Evolutionary conservation across 2,113 vertebrate species (phyloP).

Genomic region (Ctenodactylus gundi): DNA sequence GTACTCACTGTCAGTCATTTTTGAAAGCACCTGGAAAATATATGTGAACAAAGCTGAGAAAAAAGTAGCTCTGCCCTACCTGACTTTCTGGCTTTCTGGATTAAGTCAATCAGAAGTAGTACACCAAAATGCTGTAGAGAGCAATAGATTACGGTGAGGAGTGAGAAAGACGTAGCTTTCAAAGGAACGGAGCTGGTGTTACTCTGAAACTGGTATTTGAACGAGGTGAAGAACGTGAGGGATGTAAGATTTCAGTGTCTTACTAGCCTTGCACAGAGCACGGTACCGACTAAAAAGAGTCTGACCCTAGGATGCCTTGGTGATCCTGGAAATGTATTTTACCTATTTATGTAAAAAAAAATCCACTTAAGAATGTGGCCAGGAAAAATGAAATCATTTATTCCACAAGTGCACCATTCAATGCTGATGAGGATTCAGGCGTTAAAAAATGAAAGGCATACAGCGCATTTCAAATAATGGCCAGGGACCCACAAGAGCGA

Average conservation of each 20-base stretch:
- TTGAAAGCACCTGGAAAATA: not conserved
- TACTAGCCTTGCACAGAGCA: not conserved
- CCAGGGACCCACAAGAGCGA: too few species aligned
- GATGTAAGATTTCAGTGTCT: not conserved
- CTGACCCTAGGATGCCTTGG: not conserved
- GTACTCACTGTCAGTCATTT: not conserved
- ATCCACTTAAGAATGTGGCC: not conserved
- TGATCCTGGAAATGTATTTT: not conserved
- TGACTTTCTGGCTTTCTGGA: not conserved
- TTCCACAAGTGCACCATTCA: not conserved
- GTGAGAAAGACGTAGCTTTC: not conserved
- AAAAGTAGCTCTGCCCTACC: not conserved
- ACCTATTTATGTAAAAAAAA: not conserved
- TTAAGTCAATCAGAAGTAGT: too few species aligned
- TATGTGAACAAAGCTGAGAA: not conserved
- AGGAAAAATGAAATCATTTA: not conserved
- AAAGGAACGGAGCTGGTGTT: not conserved
- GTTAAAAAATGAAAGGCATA: not conserved
- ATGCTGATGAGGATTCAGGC: not conserved
- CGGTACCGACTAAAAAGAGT: too few species aligned
- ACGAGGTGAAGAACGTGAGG: not conserved
- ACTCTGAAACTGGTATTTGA: not conserved
- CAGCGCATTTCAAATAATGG: too few species aligned
- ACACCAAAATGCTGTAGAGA: not conserved
- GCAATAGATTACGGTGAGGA: not conserved